Evolutionary conservation across 2,113 vertebrate genomes (phyloP), one percentile per base, ranked within the genome.

Genomic region (Odocoileus hemionus): DNA sequence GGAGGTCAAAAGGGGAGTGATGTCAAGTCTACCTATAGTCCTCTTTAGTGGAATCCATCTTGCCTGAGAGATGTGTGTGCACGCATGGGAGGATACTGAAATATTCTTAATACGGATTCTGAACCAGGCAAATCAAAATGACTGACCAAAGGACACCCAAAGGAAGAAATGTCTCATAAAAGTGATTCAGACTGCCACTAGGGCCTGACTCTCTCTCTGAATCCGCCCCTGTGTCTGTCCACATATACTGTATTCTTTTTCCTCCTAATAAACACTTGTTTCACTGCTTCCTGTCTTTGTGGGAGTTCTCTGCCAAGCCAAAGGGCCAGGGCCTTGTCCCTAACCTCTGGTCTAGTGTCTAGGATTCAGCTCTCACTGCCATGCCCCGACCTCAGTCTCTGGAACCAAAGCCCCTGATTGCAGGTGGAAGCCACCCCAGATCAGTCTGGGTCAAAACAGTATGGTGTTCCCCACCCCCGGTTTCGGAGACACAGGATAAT

Each of bases 141-240:
- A 61, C 3, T 1, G 7, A 28, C 60, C 60, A 61, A 61, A 61
- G 60, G 60, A 33, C 26, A 61, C 13, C 30, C 13, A 61, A 33
- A 61, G 15, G 60, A 61, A 61, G 14, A 33, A 61, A 61, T 61
- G 11, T 61, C 60, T 30, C 60, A 61, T 61, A 7, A 61, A 61
- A 61, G 60, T 33, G 6, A 61, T 61, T 30, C 60, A 61, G 28
- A 61, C 14, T 26, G 57, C 57, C 57, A 58, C 57, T 58, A 26
- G 25, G 57, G 10, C 25, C 4, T 58, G 25, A 58, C 25, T 61
- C 14, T 61, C 28, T n/a, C 64, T 67, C 33, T 67, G 64, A 70
- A 36, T 70, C 33, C 0, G 0, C 28, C n/a, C 19, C 1, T 36
- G 16, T 67, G 64, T 70, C 9, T 0, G 0, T 70, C n/a, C 28